Evolutionary conservation across 2,113 vertebrate genomes (phyloP), one percentile per base, ranked within the genome.

Genomic region (Empidonax alnorum): DNA sequence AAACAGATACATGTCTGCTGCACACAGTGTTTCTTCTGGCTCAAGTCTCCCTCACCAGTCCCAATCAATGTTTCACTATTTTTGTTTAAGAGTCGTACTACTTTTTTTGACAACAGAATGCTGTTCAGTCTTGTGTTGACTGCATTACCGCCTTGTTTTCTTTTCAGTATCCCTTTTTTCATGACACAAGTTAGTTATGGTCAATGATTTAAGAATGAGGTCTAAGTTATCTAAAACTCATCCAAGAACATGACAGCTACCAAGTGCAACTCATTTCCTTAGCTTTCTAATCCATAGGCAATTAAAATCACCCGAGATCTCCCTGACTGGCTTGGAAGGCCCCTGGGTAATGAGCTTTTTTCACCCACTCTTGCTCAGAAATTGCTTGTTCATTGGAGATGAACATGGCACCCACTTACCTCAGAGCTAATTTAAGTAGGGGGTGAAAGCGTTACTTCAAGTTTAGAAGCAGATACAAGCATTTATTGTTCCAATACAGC

Each of bases 331-430:
- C 9, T 84, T 47, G 24, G 35, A 93, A 76, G 17, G 2, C 15
- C 25, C 7, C 25, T 35, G 20, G 10, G 4, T 50, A 59, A 50
- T 3, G 5, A 78, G 39, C 0, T 14, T 58, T 56, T 58, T 85
- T 37, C 19, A 76, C n/a, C 7, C 22, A 66, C 3, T 16, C 7
- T 2, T 68, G 24, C 14, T 69, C 13, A 41, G 55, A 81, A 89
- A 42, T 71, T 71, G 14, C 3, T 69, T 49, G 2, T 22, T 84
- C 37, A 5, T n/a, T 84, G 41, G 37, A 65, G 17, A 76, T 19
- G 4, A 75, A 42, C 6, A 8, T 4, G 12, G 25, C 19, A 59
- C 23, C 3, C 1, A 1, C 17, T 9, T 39, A 9, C 27, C 33
- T 52, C 24, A 35, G 13, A 37, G 63, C 22, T 73, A 44, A 39